Percentiles rank a stretch among this genome's conserved stretches.
Evolutionary conservation across 2,113 vertebrate species (phyloP).

Genomic region (Crotalus horridus): DNA sequence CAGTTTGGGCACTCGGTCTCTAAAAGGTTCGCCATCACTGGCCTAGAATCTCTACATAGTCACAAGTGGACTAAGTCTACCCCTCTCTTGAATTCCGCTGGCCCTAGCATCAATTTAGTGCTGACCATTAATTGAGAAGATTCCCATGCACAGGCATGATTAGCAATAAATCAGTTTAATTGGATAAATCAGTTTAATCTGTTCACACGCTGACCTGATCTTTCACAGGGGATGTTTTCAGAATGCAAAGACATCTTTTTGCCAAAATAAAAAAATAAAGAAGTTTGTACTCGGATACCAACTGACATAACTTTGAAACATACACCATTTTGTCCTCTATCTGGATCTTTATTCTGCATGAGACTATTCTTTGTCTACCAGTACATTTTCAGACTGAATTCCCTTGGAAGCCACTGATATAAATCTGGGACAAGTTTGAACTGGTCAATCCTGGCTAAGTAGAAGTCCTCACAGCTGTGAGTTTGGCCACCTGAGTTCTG

Average conservation of each 20-base stretch:
- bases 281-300: neutral
- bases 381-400: neutral
- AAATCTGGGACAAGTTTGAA: neutral
- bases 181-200: neutral
- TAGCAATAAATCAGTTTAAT: neutral
- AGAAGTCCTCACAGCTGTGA: neutral
- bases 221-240: neutral
- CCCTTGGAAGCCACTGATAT: neutral
- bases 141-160: neutral
- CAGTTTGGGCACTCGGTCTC: no score
- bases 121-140: neutral
- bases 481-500: neutral
- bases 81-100: neutral
- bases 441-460: neutral
- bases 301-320: neutral
- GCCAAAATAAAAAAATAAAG: neutral
- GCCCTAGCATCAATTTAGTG: neutral
- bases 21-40: no score
- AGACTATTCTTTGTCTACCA: neutral
- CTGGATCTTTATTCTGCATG: neutral
- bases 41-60: neutral
- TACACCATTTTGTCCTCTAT: neutral
- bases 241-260: neutral
- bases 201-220: neutral
- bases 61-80: neutral